Evolutionary conservation across 2,113 vertebrate species (phyloP), one percentile per base, ranked within the genome.

Genomic region (Coptodon bakossiorum): DNA sequence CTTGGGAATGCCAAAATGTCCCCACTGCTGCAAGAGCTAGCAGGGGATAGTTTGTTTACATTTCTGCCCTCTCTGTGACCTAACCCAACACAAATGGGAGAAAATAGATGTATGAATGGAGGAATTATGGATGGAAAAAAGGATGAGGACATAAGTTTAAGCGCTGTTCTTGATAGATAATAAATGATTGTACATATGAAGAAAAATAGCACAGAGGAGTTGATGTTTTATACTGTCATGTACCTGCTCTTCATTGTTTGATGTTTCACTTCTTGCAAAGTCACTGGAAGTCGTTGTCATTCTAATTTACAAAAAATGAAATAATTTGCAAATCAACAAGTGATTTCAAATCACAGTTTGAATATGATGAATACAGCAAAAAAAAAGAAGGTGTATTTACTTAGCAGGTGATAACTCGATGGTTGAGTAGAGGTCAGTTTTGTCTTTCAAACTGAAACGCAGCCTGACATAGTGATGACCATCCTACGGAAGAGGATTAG

Each of bases 151-250:
- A 66, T 19, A 66, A 38, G 6, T 38, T 12, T 66, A 66, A 66
- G 61, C 0, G 1, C 10, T n/a, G 0, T 12, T 1, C 6, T 12
- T 7, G 4, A 66, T 66, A 36, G 0, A 22, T 12, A 38, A 19
- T 38, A 31, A 59, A 61, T 31, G 1, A 31, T 9, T 6, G 6
- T 3, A 10, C 27, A 61, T 61, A 34, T 61, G 29, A 61, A 34
- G 27, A 61, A 34, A 61, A 34, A 61, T 19, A 61, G 38, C 38
- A 40, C 4, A 40, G 57, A 19, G 57, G 57, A 61, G 16, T 10
- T 17, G 16, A 61, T 61, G 29, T 17, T 61, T 61, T 61, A 34
- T 9, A 31, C 29, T 6, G 29, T 31, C 8, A 31, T 59, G 57
- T 31, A 59, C 57, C 57, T 59, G 57, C 57, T 59, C 14, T 59